Conservation (phyloP, 2,113 vertebrate genomes). For the Apteryx owenii region DNA sequence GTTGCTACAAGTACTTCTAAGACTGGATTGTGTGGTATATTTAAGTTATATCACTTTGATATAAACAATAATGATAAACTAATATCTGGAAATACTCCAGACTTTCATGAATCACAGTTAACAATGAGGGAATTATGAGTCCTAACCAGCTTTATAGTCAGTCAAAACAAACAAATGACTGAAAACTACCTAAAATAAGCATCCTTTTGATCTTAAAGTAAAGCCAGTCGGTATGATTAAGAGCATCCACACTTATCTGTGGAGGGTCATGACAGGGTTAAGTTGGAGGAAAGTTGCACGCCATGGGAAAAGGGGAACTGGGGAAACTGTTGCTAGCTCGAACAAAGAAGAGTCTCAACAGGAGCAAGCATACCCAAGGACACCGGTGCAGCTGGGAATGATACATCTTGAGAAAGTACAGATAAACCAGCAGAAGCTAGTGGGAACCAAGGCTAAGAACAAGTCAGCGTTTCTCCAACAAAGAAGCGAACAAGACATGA, state of each 20-base stretch:
- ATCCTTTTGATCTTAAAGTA: neutral
- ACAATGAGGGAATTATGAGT: neutral
- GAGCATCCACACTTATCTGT: neutral
- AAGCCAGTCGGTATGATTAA: neutral
- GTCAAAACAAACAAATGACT: neutral
- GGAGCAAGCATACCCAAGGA: too few species aligned
- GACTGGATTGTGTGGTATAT: neutral
- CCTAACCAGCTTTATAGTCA: neutral
- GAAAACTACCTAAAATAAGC: neutral
- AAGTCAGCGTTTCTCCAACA: too few species aligned
- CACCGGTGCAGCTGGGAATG: too few species aligned
- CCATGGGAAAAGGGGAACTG: too few species aligned
- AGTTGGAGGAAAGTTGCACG: too few species aligned
- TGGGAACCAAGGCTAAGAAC: too few species aligned
- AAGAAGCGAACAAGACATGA: too few species aligned
- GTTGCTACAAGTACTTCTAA: neutral
- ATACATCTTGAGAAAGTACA: too few species aligned
- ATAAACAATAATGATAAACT: neutral
- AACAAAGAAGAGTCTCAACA: too few species aligned
- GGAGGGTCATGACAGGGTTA: too few species aligned
- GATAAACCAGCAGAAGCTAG: too few species aligned
- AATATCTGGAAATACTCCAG: neutral
- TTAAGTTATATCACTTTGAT: neutral
- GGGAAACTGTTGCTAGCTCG: too few species aligned
- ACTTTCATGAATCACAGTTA: neutral